phyloP scores from a whole-genome alignment of 2,888 invertebrate genomes.

The Phengaris arion region DNA sequence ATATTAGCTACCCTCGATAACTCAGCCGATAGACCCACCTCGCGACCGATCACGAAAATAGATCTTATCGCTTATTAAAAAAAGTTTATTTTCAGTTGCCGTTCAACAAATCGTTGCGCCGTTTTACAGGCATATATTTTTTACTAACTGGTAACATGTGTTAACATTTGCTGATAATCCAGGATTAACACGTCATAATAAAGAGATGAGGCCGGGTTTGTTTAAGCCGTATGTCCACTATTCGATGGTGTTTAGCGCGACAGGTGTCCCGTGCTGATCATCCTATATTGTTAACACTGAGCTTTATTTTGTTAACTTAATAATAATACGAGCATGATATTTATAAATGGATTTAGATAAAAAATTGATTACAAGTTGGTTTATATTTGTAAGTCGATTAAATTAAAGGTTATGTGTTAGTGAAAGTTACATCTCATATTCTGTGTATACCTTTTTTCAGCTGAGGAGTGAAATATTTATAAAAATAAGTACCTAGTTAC shows the following conservation, averaged over 20 bases:
- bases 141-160: constrained; percentile 79
- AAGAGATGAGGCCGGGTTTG: constrained; percentile 77
- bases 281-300: constrained; percentile 54
- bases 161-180: constrained; percentile 80
- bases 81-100: constrained; percentile 48
- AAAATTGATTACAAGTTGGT: neutral
- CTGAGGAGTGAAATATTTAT: too few species aligned
- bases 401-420: too few species aligned
- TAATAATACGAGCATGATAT: neutral
- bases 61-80: constrained; percentile 45
- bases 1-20: constrained; percentile 79
- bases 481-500: too few species aligned
- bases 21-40: constrained; percentile 63
- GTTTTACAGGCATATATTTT: constrained; percentile 54
- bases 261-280: constrained; percentile 70
- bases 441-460: too few species aligned
- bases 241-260: constrained; percentile 67
- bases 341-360: neutral
- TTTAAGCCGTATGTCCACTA: constrained; percentile 73
- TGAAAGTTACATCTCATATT: too few species aligned
- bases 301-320: constrained; percentile 16
- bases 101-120: constrained; percentile 39
- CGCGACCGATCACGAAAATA: constrained; percentile 44
- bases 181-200: constrained; percentile 79
- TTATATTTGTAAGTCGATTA: too few species aligned